Evolutionary conservation across 92 coral and sea anemone species (phyloP).

Genomic region (Epizoanthus rinbou): DNA sequence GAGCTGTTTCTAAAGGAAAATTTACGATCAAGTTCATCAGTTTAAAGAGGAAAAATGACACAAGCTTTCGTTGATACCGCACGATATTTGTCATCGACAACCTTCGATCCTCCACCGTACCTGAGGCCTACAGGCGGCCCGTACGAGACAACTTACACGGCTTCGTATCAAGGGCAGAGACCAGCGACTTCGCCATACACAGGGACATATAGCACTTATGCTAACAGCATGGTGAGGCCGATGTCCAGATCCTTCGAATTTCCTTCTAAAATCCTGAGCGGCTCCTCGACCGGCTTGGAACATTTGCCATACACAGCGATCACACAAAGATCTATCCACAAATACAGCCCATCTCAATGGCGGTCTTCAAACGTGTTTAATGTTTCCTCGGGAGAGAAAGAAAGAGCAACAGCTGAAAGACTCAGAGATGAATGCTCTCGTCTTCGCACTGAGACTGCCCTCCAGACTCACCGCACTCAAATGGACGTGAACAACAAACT

Average conservation of each 20-base stretch:
- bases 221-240: constrained; percentile 57
- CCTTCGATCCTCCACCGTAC: constrained; percentile 95
- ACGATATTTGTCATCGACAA: constrained; percentile 75
- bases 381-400: constrained; percentile 93
- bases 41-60: constrained; percentile 48
- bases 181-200: constrained; percentile 73
- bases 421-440: constrained; percentile 95
- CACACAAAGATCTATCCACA: constrained; percentile 75
- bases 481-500: constrained; percentile 95
- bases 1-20: constrained; percentile 21
- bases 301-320: constrained; percentile 93
- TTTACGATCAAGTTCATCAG: background rate
- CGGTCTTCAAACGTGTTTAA: constrained; percentile 88
- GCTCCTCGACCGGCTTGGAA: constrained; percentile 84
- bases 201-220: constrained; percentile 52
- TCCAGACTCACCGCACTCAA: constrained; percentile 94
- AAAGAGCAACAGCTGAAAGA: constrained; percentile 95
- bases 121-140: constrained; percentile 87
- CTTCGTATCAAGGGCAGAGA: constrained; percentile 67
- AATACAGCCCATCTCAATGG: constrained; percentile 92
- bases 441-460: constrained; percentile 93
- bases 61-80: constrained; percentile 94
- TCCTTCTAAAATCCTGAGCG: constrained; percentile 81
- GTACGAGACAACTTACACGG: constrained; percentile 92
- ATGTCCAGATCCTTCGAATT: constrained; percentile 79